Evolutionary conservation across 1,140 invertebrate species (phyloP).

Genomic region (Orius insidiosus): DNA sequence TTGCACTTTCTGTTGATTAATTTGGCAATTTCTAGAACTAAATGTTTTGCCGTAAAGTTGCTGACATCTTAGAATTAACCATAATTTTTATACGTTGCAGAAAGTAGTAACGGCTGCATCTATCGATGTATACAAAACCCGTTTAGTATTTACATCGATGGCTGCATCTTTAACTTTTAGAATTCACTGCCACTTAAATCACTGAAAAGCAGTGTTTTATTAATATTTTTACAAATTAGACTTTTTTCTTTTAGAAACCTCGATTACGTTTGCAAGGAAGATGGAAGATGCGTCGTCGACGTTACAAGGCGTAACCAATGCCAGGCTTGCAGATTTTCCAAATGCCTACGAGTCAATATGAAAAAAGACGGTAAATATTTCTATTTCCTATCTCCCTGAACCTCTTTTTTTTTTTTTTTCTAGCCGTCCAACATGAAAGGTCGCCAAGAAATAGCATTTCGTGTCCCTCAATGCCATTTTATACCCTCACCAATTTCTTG

Average conservation of each 20-base stretch:
- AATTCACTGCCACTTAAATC: too few species aligned
- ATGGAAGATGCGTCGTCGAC: constrained; percentile 72
- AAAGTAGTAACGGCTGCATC: too few species aligned
- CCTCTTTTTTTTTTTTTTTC: constrained; percentile 15
- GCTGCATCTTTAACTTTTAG: too few species aligned
- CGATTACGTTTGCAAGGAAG: constrained; percentile 87
- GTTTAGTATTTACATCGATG: too few species aligned
- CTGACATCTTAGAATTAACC: too few species aligned
- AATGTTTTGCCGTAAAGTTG: too few species aligned
- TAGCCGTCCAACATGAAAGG: constrained; percentile 80
- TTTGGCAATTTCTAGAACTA: too few species aligned
- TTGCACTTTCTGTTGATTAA: too few species aligned
- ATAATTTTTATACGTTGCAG: too few species aligned
- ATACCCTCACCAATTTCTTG: constrained; percentile 1
- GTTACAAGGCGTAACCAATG: constrained; percentile 86
- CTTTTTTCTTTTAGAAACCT: constrained; percentile 43
- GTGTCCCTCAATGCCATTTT: constrained; percentile 5
- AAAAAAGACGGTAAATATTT: constrained; percentile 70
- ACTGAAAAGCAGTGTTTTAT: too few species aligned
- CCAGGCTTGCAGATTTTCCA: constrained; percentile 83
- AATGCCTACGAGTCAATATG: constrained; percentile 87
- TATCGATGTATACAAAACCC: too few species aligned
- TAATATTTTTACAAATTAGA: too few species aligned
- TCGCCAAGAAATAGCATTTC: constrained; percentile 39
- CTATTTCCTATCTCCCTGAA: not conserved